Conservation (phyloP, 92 coral and sea anemone genomes). For the Porites divaricata region DNA sequence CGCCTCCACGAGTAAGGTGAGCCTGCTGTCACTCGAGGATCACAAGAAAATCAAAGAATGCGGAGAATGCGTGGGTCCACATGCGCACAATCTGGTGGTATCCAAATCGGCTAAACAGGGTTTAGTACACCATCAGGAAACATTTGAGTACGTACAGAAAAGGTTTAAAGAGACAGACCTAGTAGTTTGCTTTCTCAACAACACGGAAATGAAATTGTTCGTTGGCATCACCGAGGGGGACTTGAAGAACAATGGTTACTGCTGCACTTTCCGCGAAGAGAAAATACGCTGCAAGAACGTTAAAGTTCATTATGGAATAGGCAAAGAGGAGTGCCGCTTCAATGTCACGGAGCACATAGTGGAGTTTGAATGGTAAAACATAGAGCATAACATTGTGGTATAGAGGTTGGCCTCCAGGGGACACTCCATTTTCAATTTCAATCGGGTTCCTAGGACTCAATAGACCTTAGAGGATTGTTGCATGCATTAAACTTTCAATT, state of each 20-base stretch:
- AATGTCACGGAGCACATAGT: constrained; percentile 74
- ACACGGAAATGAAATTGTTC: constrained; percentile 74
- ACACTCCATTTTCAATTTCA: too few species aligned
- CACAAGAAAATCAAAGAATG: constrained; percentile 61
- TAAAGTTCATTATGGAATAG: constrained; percentile 75
- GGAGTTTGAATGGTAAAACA: constrained; percentile 85
- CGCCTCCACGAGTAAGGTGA: constrained; percentile 70
- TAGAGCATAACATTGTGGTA: neutral
- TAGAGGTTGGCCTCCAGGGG: too few species aligned
- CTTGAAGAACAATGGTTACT: constrained; percentile 77
- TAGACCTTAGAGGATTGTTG: too few species aligned
- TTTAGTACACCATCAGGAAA: constrained; percentile 66
- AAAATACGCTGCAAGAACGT: constrained; percentile 74
- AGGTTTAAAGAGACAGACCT: constrained; percentile 74
- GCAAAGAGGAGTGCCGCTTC: constrained; percentile 85
- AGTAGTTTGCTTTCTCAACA: constrained; percentile 57
- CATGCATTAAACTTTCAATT: too few species aligned
- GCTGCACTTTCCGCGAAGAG: constrained; percentile 73
- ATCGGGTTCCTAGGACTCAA: too few species aligned
- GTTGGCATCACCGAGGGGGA: constrained; percentile 72
- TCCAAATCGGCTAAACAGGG: constrained; percentile 60
- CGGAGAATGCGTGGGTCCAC: constrained; percentile 82
- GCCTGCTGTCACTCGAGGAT: constrained; percentile 78
- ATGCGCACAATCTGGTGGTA: constrained; percentile 78
- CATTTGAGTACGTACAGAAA: constrained; percentile 72